phyloP scores from a whole-genome alignment of 2,797 vertebrate species.

The Channallabes apus region DNA sequence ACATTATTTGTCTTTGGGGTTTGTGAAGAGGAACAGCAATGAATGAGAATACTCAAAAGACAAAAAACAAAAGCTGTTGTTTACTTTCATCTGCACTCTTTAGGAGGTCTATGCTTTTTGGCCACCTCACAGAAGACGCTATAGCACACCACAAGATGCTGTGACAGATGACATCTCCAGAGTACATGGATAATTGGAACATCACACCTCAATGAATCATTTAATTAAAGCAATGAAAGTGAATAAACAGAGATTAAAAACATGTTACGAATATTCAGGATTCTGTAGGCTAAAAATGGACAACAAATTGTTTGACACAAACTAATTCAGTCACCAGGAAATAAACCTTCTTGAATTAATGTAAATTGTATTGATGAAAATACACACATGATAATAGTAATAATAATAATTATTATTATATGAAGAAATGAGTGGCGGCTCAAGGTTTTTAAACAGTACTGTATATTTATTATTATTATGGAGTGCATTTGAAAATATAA shows the following conservation, averaged over 20 bases:
- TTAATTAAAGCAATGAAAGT: slow-evolving; percentile 2
- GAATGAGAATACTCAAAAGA: neutral
- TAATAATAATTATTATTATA: neutral
- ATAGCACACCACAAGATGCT: slow-evolving; percentile 9
- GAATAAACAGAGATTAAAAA: neutral
- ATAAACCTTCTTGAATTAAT: neutral
- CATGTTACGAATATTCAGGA: neutral
- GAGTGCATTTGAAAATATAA: neutral
- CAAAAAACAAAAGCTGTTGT: slow-evolving; percentile 22
- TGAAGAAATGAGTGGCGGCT: no score
- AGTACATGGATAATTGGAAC: slow-evolving; percentile 10
- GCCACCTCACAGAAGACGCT: slow-evolving; percentile 1
- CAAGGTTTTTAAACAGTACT: no score
- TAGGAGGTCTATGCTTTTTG: slow-evolving; percentile 31
- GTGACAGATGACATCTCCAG: slow-evolving; percentile 8
- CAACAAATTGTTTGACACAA: neutral
- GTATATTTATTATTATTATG: neutral
- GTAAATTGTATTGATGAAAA: neutral
- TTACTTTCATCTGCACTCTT: slow-evolving; percentile 28
- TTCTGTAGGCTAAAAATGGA: neutral
- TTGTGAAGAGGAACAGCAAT: slow-evolving; percentile 26
- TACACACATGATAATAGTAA: neutral
- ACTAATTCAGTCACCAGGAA: neutral
- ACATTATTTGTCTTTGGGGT: neutral
- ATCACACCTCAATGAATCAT: neutral